Evolutionary conservation across 2,113 vertebrate genomes (phyloP).

Genomic region (Sceloporus undulatus): DNA sequence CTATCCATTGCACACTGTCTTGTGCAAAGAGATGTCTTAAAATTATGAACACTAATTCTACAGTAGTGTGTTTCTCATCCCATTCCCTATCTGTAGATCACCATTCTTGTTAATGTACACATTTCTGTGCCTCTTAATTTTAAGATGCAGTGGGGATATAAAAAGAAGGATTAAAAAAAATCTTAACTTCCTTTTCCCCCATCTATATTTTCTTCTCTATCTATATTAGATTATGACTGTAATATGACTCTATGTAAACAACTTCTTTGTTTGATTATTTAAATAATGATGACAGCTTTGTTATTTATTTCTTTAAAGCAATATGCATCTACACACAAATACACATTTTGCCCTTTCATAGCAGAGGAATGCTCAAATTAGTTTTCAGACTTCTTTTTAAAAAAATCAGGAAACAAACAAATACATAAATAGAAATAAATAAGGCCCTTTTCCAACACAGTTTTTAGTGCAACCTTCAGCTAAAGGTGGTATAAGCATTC

Average conservation of each 20-base stretch:
- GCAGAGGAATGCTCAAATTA: not conserved
- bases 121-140: not conserved
- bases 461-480: not conserved
- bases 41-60: not conserved
- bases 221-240: not conserved
- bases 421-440: not conserved
- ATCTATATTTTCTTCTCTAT: not conserved
- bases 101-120: no score
- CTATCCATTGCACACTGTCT: not conserved
- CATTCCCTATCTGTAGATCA: not conserved
- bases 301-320: not conserved
- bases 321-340: no score
- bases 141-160: not conserved
- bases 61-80: not conserved
- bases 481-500: not conserved
- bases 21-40: not conserved
- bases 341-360: not conserved
- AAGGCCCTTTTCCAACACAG: not conserved
- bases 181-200: no score
- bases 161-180: no score
- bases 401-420: not conserved
- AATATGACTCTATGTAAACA: no score
- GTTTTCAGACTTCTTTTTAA: not conserved
- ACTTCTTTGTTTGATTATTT: not conserved
- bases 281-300: not conserved